Base-by-base conservation (phyloP, 2,113 vertebrate genomes). In the Chaetura pelagica region DNA sequence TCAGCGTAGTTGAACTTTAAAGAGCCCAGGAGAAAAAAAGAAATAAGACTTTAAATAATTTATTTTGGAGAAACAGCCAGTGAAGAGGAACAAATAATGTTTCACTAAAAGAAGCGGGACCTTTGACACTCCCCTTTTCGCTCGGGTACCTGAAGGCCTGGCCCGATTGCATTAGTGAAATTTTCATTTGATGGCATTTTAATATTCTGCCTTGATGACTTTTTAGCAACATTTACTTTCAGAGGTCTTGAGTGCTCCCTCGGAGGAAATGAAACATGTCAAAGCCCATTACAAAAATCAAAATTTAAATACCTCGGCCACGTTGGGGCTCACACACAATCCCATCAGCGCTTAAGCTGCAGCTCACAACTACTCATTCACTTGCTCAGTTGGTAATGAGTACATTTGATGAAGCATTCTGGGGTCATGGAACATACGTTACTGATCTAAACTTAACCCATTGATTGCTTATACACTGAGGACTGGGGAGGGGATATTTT, bases 121-220 rank as follows among this genome's bases (percentile, higher is more conserved):
- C 98, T 98, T 97, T 98, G 98, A 98, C 97, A 97, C 96, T 97
- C 97, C 98, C 98, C 97, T 99, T 97, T 97, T 97, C 97, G 98
- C 98, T 98, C 97, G 96, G 98, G 98, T 99, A 99, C 99, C 99
- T 99, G 99, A 98, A 98, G 98, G 98, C 98, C 97, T 97, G 99
- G 99, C 99, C 98, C 97, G 98, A 99, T 99, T 99, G 98, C 99
- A 99, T 99, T 99, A 99, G 99, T 97, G 98, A 98, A 99, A 99
- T 99, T 99, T 99, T 99, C 99, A 99, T 99, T 99, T 99, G 99
- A 99, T 99, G 99, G 99, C 99, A 99, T 99, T 99, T 99, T 99
- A 99, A 99, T 99, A 99, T 99, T 99, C 99, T 99, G 99, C 99
- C 99, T 99, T 99, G 99, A 99, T 99, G 99, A 99, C 99, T 99